Evolutionary conservation across 2,113 vertebrate species (phyloP).

Genomic region (Chionomys nivalis): DNA sequence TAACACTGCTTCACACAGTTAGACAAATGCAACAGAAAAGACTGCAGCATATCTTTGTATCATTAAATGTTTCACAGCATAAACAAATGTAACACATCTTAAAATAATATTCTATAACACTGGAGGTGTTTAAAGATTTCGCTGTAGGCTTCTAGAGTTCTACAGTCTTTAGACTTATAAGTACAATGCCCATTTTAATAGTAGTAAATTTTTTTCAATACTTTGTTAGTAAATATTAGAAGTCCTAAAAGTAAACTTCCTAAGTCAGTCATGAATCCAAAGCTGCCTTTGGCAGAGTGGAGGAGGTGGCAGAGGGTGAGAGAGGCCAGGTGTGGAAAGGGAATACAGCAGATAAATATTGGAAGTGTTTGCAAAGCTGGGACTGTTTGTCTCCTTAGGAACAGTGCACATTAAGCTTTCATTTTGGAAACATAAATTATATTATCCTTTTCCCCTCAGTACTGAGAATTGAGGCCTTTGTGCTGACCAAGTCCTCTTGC

Average conservation of each 20-base stretch:
- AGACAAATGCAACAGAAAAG: no score
- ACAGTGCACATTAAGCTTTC: not conserved
- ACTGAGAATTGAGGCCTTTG: not conserved
- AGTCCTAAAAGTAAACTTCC: not conserved
- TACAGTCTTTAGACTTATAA: not conserved
- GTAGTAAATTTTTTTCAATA: not conserved
- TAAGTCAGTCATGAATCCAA: not conserved
- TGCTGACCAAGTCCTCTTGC: not conserved
- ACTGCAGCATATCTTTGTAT: no score
- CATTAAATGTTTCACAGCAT: no score
- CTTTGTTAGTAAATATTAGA: not conserved
- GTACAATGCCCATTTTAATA: not conserved
- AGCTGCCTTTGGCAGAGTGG: not conserved
- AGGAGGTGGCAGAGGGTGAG: rapidly evolving
- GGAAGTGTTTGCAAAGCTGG: not conserved
- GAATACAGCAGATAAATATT: no score
- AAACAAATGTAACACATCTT: no score
- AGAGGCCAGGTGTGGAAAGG: no score
- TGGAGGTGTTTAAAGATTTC: not conserved
- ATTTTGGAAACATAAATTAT: not conserved
- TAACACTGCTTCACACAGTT: no score
- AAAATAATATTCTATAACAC: no score
- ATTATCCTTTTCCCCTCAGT: not conserved
- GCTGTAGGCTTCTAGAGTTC: not conserved
- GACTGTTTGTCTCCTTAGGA: not conserved